phyloP scores from a whole-genome alignment of 2,888 invertebrate genomes.

The Microctonus aethiopoides region DNA sequence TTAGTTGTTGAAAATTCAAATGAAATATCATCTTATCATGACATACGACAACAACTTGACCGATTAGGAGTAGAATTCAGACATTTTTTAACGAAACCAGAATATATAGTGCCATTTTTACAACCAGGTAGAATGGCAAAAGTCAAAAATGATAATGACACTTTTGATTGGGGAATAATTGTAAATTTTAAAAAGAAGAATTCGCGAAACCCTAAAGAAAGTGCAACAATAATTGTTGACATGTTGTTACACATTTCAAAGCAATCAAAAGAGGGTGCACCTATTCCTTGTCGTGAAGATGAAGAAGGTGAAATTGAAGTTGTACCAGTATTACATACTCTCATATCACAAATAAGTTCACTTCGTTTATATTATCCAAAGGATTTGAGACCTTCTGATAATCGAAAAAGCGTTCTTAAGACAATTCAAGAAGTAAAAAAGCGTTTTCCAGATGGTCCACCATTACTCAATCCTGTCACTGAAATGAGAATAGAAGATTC shows the following conservation, averaged over 20 bases:
- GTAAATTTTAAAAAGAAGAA: conserved; percentile 88
- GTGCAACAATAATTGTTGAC: conserved; percentile 79
- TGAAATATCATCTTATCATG: conserved; percentile 84
- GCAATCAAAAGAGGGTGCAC: conserved; percentile 71
- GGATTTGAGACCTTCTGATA: conserved; percentile 87
- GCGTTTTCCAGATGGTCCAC: conserved; percentile 88
- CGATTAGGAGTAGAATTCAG: conserved; percentile 80
- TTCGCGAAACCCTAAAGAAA: conserved; percentile 69
- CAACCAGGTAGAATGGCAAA: conserved; percentile 94
- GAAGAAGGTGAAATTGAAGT: conserved; percentile 88
- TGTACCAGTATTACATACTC: conserved; percentile 84
- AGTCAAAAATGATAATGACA: conserved; percentile 84
- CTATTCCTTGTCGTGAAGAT: conserved; percentile 77
- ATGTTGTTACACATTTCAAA: conserved; percentile 84
- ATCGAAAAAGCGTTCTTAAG: conserved; percentile 85
- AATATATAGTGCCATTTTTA: conserved; percentile 91
- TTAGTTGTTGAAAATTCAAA: conserved; percentile 78
- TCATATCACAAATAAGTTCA: conserved; percentile 89
- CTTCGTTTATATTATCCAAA: conserved; percentile 90
- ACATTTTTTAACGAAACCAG: conserved; percentile 83
- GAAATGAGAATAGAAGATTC: conserved; percentile 95
- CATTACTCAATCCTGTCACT: conserved; percentile 90
- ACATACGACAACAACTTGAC: conserved; percentile 84
- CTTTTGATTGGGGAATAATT: conserved; percentile 97
- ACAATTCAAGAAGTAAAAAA: conserved; percentile 89